Conservation (phyloP, 1,140 invertebrate genomes). For the Aphidius gifuensis region DNA sequence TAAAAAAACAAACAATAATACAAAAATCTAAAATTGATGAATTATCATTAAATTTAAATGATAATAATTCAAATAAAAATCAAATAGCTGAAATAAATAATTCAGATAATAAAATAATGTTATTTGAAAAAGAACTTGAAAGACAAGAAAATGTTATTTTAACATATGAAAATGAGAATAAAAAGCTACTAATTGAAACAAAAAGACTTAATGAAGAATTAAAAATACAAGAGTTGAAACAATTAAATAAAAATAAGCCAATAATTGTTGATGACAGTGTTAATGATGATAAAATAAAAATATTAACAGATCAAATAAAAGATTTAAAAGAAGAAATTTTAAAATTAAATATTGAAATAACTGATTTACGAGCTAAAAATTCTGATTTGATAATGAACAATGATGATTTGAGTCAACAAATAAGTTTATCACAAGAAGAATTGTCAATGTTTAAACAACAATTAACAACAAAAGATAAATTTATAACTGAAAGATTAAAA, state of each 20-base stretch:
- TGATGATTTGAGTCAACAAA: conserved; percentile 47
- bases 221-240: conserved; percentile 33
- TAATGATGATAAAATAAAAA: conserved; percentile 33
- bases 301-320: conserved; percentile 40
- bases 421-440: conserved; percentile 45
- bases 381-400: conserved; percentile 40
- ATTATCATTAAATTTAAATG: conserved; percentile 20
- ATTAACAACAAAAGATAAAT: conserved; percentile 47
- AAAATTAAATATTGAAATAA: conserved; percentile 43
- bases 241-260: conserved; percentile 26
- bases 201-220: conserved; percentile 45
- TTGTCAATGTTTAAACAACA: conserved; percentile 53
- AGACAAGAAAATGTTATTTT: conserved; percentile 45
- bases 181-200: conserved; percentile 41
- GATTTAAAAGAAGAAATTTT: conserved; percentile 45
- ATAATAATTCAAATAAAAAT: conserved; percentile 28
- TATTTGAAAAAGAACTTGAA: conserved; percentile 45
- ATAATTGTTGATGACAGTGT: neutral
- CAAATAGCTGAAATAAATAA: conserved; percentile 33
- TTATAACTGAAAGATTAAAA: conserved; percentile 46
- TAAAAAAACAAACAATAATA: conserved; percentile 51
- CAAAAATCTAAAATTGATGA: conserved; percentile 49
- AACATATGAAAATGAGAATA: conserved; percentile 48
- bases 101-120: conserved; percentile 23
- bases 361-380: conserved; percentile 44